phyloP scores from a whole-genome alignment of 2,888 invertebrate genomes.

The Aleiodes alternator region DNA sequence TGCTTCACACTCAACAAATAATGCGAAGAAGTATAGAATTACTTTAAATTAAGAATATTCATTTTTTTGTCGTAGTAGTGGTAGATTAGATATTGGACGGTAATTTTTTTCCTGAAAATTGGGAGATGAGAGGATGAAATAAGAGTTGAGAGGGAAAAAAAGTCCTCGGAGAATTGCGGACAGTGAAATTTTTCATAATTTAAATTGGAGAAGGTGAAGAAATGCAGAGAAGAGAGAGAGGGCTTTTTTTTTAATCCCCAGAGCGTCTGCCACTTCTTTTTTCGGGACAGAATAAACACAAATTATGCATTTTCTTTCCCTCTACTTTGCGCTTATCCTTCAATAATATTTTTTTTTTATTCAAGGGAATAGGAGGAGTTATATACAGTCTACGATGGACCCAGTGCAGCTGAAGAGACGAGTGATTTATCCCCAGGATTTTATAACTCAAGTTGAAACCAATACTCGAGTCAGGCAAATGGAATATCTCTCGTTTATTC shows the following conservation, averaged over 20 bases:
- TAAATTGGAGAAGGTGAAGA: conserved; percentile 56
- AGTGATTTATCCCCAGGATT: conserved; percentile 25
- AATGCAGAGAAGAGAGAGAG: conserved; percentile 32
- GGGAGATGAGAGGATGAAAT: conserved; percentile 6
- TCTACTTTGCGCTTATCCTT: neutral
- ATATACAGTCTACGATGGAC: conserved; percentile 27
- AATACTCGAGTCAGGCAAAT: conserved; percentile 23
- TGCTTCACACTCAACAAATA: too few relatives aligned
- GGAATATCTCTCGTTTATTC: conserved; percentile 30
- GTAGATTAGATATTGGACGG: too few relatives aligned
- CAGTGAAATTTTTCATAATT: conserved; percentile 63
- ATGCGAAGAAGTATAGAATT: too few relatives aligned
- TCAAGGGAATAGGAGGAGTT: conserved; percentile 4
- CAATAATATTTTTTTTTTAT: conserved; percentile 16
- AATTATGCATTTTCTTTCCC: conserved; percentile 25
- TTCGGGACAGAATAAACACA: conserved; percentile 1
- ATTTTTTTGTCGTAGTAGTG: too few relatives aligned
- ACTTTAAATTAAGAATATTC: too few relatives aligned
- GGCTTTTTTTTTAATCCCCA: neutral
- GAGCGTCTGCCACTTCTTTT: neutral
- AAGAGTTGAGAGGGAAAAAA: conserved; percentile 54
- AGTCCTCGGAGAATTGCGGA: conserved; percentile 53
- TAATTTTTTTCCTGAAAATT: neutral
- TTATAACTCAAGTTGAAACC: conserved; percentile 15
- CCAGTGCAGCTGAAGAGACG: conserved; percentile 23